Percentiles rank a stretch among this genome's conserved stretches.
Evolutionary conservation across 2,888 invertebrate genomes (phyloP).

Genomic region (Noctuana brunneofusca): DNA sequence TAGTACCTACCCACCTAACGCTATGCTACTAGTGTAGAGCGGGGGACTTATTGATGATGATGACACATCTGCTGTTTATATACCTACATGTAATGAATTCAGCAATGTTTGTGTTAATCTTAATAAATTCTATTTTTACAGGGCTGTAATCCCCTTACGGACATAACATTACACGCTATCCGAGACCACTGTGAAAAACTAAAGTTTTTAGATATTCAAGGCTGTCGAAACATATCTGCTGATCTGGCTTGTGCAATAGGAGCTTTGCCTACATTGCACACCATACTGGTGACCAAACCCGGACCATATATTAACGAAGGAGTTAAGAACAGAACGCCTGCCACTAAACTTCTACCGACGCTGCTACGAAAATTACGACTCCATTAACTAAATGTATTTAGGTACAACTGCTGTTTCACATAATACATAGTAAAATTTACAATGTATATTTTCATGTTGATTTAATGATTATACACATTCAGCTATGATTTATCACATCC

Average conservation of each 20-base stretch:
- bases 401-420: too few relatives aligned
- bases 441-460: too few relatives aligned
- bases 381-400: slow-evolving; percentile 47
- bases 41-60: too few relatives aligned
- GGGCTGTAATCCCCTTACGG: slow-evolving; percentile 85
- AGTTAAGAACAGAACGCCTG: slow-evolving; percentile 62
- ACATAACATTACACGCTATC: slow-evolving; percentile 79
- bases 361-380: slow-evolving; percentile 69
- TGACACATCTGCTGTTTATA: background rate
- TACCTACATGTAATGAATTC: background rate
- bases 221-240: slow-evolving; percentile 75
- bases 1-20: too few relatives aligned
- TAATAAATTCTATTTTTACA: slow-evolving; percentile 46
- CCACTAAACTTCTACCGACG: slow-evolving; percentile 68
- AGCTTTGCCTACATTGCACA: slow-evolving; percentile 66
- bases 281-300: slow-evolving; percentile 74
- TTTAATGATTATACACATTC: too few relatives aligned
- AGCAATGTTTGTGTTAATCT: background rate
- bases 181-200: slow-evolving; percentile 75
- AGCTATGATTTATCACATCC: too few relatives aligned
- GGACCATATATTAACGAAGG: slow-evolving; percentile 71
- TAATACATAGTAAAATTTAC: too few relatives aligned
- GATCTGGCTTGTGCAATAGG: slow-evolving; percentile 72
- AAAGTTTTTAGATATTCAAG: slow-evolving; percentile 83
- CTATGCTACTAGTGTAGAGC: too few relatives aligned